These are phyloP conservation scores for Salticus scenicus DNA, from an alignment of 2,888 invertebrate genomes.

Conservation along the genomic window DNA sequence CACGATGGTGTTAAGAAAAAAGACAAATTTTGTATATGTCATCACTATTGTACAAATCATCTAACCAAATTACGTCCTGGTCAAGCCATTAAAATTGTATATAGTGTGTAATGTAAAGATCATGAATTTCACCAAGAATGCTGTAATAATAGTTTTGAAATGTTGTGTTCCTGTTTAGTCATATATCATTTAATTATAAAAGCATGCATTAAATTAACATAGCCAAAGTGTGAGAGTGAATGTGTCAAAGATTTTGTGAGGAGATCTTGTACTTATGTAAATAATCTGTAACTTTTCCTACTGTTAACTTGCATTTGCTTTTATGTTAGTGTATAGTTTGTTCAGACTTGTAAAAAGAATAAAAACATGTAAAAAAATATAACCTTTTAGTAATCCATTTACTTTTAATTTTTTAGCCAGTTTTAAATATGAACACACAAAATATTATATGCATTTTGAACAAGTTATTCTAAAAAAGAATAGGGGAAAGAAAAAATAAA, in stretches of 20 bases:
- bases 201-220: constrained; percentile 44
- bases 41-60: constrained; percentile 57
- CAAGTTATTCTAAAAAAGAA: too few relatives aligned
- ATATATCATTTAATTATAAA: constrained; percentile 40
- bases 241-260: constrained; percentile 16
- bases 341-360: constrained; percentile 48
- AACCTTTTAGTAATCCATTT: too few relatives aligned
- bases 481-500: too few relatives aligned
- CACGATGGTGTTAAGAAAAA: not conserved
- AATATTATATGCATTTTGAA: too few relatives aligned
- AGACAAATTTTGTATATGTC: constrained; percentile 18
- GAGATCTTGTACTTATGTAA: constrained; percentile 65
- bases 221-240: constrained; percentile 47
- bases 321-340: constrained; percentile 69
- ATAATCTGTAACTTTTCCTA: constrained; percentile 61
- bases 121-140: constrained; percentile 19
- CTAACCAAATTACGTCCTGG: constrained; percentile 36
- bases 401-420: too few relatives aligned
- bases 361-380: constrained; percentile 40
- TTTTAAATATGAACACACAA: too few relatives aligned
- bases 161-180: constrained; percentile 56
- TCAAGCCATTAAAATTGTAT: constrained; percentile 39
- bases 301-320: constrained; percentile 62
- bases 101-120: constrained; percentile 49
- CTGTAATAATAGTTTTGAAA: constrained; percentile 46